These are phyloP conservation scores for Rhadinocentrus ornatus DNA, from an alignment of 2,797 vertebrate genomes.

Conservation along the genomic window DNA sequence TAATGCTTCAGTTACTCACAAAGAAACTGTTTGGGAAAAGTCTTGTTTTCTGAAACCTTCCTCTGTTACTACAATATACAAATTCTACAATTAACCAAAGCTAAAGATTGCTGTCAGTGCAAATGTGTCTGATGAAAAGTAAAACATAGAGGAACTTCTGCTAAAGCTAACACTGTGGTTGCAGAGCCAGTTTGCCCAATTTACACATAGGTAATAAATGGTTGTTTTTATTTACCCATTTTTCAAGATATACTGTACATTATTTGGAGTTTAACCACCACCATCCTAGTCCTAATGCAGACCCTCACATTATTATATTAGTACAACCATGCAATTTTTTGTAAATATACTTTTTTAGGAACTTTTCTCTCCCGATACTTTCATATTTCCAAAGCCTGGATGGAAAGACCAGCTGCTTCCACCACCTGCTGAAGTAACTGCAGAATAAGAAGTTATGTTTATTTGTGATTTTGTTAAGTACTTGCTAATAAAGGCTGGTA, in stretches of 20 bases:
- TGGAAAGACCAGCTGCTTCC: not conserved
- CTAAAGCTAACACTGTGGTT: constrained; percentile 16
- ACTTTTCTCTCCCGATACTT: not conserved
- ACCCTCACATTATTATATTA: not conserved
- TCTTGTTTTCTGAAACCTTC: constrained; percentile 22
- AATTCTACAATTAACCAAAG: not conserved
- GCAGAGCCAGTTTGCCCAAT: constrained; percentile 23
- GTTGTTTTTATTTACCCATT: not conserved
- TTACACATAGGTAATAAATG: not conserved
- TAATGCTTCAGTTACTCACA: constrained; percentile 8
- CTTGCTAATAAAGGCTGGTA: not conserved
- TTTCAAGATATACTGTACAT: constrained; percentile 1
- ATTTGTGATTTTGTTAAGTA: constrained; percentile 9
- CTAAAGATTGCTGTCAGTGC: not conserved
- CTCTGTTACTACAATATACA: constrained; percentile 19
- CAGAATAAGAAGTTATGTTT: not conserved
- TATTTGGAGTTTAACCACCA: not conserved
- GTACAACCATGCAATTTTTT: not conserved
- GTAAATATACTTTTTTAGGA: not conserved
- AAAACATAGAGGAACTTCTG: constrained; percentile 25
- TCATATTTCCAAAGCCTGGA: not conserved
- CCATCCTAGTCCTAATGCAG: not conserved
- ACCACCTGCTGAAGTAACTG: constrained; percentile 17
- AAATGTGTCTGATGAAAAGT: constrained; percentile 11
- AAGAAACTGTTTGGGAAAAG: constrained; percentile 10